A percentile compares a stretch with the other conserved stretches of the same genome.
Conservation (phyloP, 2,888 invertebrate genomes). For the Leucozona laternaria region DNA sequence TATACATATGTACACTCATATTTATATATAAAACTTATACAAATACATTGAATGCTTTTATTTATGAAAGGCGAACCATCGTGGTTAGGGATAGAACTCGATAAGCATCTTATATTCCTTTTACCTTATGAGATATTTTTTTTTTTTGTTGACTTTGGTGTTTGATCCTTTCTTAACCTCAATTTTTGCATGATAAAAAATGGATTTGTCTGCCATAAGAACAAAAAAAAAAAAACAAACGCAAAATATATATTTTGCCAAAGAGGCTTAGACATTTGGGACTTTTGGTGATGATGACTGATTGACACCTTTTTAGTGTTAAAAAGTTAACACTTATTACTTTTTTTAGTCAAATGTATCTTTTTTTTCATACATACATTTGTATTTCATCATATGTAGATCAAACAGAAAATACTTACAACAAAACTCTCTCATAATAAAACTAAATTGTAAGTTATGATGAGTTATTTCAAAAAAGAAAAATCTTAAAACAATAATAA, state of each 20-base stretch:
- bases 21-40: background rate
- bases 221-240: background rate
- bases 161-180: background rate
- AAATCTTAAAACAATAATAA: too few relatives aligned
- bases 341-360: background rate
- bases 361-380: too few relatives aligned
- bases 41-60: background rate
- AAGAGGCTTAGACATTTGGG: background rate
- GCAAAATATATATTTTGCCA: background rate
- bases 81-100: background rate
- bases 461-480: too few relatives aligned
- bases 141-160: background rate
- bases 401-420: too few relatives aligned
- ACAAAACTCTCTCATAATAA: too few relatives aligned
- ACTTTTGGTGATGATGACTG: background rate
- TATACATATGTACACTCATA: background rate
- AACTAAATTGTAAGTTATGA: too few relatives aligned
- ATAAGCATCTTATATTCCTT: background rate
- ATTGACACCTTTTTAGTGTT: background rate
- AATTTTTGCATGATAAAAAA: background rate
- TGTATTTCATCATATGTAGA: too few relatives aligned
- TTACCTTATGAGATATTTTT: background rate
- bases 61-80: background rate
- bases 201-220: background rate
- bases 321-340: background rate